Evolutionary conservation across 2,888 invertebrate species (phyloP), one percentile per base, ranked within the genome.

Genomic region (Onthophagus sagittarius): DNA sequence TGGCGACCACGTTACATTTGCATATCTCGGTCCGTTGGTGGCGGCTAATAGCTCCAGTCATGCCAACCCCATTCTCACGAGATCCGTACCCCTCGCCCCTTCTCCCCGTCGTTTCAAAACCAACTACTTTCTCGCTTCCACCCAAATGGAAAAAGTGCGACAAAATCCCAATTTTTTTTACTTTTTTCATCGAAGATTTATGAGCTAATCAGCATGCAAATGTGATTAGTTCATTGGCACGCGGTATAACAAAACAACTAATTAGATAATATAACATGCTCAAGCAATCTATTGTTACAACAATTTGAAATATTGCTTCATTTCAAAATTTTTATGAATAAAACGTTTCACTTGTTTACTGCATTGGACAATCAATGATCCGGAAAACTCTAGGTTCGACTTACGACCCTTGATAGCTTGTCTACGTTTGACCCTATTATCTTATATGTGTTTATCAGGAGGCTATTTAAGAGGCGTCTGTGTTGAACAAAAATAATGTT

Each of bases 1-100:
- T 80, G 77, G 71, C 72, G 71, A 76, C 75, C 76, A 75, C 74
- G 76, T 76, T 74, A 76, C 78, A 83, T 83, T 83, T 82, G 81
- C 81, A 82, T 82, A 82, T 82, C 79, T 77, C 79, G 80, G 81
- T 82, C 81, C 82, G 81, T 80, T 79, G 77, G 78, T 78, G 78
- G 77, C 81, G 77, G 77, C 82, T 82, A 83, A 82, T 81, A 79
- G 81, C 77, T 77, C 73, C 75, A 77, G 81, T 79, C 83, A 83
- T 83, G 83, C 82, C 80, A 83, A 78, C 75, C 74, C 74, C 74
- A 70, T 77, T 74, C 75, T 79, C 82, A 82, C 82, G 82, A 81
- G 80, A 81, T 77, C 73, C 75, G 72, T 53, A 14, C 62, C 15
- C 39, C 31, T 15, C 32, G 15, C 79, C 79, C 79, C 23, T 32